phyloP scores from a whole-genome alignment of 2,113 vertebrate genomes.

The Myiozetetes cayanensis region DNA sequence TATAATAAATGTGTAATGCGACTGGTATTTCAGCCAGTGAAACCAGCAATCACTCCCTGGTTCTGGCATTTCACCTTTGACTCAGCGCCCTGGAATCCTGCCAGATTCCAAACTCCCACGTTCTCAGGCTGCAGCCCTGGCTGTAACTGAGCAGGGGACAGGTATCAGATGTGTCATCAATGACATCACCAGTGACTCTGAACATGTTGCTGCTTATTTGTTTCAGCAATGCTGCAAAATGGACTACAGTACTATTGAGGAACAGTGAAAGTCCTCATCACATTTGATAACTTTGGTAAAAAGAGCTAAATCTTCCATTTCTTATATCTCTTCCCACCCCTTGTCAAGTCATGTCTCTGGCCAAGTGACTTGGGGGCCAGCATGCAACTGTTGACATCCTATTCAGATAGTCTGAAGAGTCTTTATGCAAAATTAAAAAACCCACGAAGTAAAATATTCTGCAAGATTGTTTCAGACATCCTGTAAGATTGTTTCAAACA shows the following conservation, averaged over 20 bases:
- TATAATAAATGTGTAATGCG: background rate
- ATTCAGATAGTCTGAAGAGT: background rate
- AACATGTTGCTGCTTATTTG: background rate
- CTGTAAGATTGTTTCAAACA: background rate
- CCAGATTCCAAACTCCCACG: background rate
- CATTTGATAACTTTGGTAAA: background rate
- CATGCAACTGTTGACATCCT: background rate
- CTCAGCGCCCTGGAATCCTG: conserved; percentile 6
- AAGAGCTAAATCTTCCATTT: background rate
- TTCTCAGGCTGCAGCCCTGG: background rate
- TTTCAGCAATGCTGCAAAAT: background rate
- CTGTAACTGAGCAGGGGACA: background rate
- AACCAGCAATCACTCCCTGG: conserved; percentile 10
- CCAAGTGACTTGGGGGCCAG: background rate
- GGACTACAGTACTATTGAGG: background rate
- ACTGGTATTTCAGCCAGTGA: conserved; percentile 7
- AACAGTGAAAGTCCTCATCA: background rate
- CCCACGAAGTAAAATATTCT: background rate
- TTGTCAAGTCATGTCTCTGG: background rate
- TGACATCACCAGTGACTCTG: background rate
- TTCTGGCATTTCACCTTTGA: conserved; percentile 55
- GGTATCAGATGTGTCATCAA: background rate
- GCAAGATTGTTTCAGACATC: background rate
- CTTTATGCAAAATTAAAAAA: background rate
- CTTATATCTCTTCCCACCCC: background rate